Base-by-base conservation (phyloP, 2,888 invertebrate genomes). In the Antheraea assamensis region DNA sequence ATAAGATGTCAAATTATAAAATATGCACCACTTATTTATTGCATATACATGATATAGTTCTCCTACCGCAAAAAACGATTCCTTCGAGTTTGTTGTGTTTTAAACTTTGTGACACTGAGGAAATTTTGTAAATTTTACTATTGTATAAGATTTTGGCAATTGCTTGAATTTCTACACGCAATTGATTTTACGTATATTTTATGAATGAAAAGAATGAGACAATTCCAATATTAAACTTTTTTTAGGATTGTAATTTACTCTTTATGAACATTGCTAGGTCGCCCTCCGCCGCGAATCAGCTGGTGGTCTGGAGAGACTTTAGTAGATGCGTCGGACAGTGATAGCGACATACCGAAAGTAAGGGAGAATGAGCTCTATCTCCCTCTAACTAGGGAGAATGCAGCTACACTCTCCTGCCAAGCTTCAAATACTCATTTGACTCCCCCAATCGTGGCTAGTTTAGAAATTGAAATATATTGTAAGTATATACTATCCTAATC, bases 271-370 rank as follows among this genome's bases (percentile, higher is more conserved):
- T 61, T 79, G 79, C 13, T 88, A 97, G 97, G 97, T 80, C 96
- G 96, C 74, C 97, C 97, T 0, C 95, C 96, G 27, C 97, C 97
- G 0, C 95, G 96, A 7, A 96, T 97, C 77, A 97, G 96, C 75
- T 97, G 97, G 97, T 97, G 97, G 95, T 96, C 97, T 75, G 97
- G 97, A 78, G 96, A 96, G 78, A 96, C 96, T 3, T 93, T 97
- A 64, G 94, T 97, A 74, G 97, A 97, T 82, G 96, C 95, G 55
- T 96, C 95, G 82, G 97, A 97, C 82, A 95, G 95, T 31, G 93
- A 96, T 76, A 96, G 96, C 35, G 96, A 96, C 77, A 92, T 95
- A 55, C 96, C 96, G 4, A 94, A 95, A 73, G 96, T 97, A 72
- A 95, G 96, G 58, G 97, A 97, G 88, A 96, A 97, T 81, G 95